Base-by-base conservation (phyloP, 2,888 invertebrate genomes). In the Drosophila testacea region DNA sequence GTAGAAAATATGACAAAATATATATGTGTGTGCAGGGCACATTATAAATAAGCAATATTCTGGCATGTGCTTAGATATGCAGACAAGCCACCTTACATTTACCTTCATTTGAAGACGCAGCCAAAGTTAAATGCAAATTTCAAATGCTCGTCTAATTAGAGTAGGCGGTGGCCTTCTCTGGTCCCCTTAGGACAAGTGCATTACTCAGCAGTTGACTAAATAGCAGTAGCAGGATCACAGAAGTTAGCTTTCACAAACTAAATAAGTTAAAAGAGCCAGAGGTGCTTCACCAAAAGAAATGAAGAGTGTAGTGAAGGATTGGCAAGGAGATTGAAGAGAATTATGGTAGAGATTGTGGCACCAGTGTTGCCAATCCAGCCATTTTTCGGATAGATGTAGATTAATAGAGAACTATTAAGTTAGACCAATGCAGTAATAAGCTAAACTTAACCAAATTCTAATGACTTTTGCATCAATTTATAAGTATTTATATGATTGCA, bases 1-100 rank as follows among this genome's bases (percentile, higher is more conserved):
- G 28, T 6, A 47, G 61, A 67, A 73, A 78, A 56, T 66, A 67
- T 74, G 57, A 74, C 61, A 68, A 70, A 54, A 81, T 73, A 63
- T 3, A 22, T 22, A 22, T 22, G 22, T 22, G 22, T 79, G 66
- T 81, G 50, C 64, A 64, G 63, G 63, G 74, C 67, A 70, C 69
- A 76, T 80, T 86, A 80, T 85, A 85, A 83, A 88, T 73, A 73
- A 77, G 73, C 69, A 76, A 81, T 73, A 77, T 80, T 61, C 64
- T 51, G 55, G 52, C 68, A 70, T 60, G 41, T 66, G 63, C 60
- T 69, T 73, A 63, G 39, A 50, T 69, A 73, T 66, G 63, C 65
- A 66, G 63, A 69, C 54, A 34, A 63, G 60, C 44, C 36, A 54
- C 56, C 32, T 59, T 41, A 39, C 44, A 51, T 42, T 10, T 11